These are phyloP conservation scores for Neolamprologus sp. DNA, from an alignment of 2,113 vertebrate genomes.

Conservation along the genomic window DNA sequence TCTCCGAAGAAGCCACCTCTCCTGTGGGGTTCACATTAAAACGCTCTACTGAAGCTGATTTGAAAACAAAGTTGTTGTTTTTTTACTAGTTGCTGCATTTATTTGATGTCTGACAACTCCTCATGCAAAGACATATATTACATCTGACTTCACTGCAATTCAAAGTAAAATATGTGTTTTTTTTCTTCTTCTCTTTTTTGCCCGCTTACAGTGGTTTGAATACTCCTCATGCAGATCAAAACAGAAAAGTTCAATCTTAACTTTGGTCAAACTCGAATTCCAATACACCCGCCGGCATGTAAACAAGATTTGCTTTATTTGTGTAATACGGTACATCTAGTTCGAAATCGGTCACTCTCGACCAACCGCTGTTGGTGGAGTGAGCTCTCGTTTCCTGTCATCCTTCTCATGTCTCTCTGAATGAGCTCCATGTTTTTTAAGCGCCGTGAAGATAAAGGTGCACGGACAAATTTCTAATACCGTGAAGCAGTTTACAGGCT, in stretches of 20 bases:
- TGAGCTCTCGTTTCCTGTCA: conserved; percentile 11
- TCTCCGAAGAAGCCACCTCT: conserved; percentile 13
- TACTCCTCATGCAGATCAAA: conserved; percentile 43
- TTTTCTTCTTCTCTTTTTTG: background rate
- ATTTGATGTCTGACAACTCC: conserved; percentile 51
- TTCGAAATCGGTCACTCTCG: background rate
- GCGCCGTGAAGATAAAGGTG: conserved; percentile 56
- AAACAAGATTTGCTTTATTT: conserved; percentile 49
- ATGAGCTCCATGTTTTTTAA: conserved; percentile 46
- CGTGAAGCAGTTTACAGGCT: conserved; percentile 54
- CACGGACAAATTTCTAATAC: conserved; percentile 53
- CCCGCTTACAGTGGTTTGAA: conserved; percentile 20
- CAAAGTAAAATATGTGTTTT: conserved; percentile 32
- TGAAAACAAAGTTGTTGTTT: background rate
- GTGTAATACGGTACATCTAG: conserved; percentile 9
- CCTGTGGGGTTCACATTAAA: conserved; percentile 25
- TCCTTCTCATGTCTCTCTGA: conserved; percentile 18
- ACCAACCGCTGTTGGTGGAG: background rate
- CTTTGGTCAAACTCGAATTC: conserved; percentile 40
- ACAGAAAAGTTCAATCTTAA: conserved; percentile 48
- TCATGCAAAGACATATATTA: conserved; percentile 46
- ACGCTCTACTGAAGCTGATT: conserved; percentile 20
- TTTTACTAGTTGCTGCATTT: conserved; percentile 27
- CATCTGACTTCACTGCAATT: conserved; percentile 42
- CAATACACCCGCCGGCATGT: conserved; percentile 27